Evolutionary conservation across 2,888 invertebrate species (phyloP), one percentile per base, ranked within the genome.

Genomic region (Lasioglossum leucozonium): DNA sequence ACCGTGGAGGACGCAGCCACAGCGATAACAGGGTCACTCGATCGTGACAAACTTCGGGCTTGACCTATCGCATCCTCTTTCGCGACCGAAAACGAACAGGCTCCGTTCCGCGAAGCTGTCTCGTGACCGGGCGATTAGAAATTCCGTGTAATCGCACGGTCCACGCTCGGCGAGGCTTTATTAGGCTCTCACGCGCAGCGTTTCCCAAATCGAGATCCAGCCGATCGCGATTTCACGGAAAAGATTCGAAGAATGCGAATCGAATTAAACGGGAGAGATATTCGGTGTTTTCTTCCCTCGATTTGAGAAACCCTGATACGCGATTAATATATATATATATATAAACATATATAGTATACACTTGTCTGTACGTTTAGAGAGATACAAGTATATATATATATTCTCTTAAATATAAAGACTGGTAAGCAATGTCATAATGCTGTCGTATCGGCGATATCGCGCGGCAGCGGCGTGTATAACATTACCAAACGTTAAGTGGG

Each of bases 61-160:
- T 77, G 79, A 85, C 88, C 93, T 93, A 93, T 93, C 93, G 91
- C 92, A 92, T 93, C 91, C 93, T 91, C 90, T 89, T 89, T 88
- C 79, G 65, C 83, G 81, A 77, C 79, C 82, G 79, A 84, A 67
- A 88, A 89, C 82, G 90, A 90, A 89, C 79, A 88, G 80, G 85
- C 67, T 37, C 34, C 11, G 37, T 87, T 85, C 80, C 82, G 80
- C 82, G 77, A 81, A 81, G 81, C 87, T 47, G 77, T 75, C 84
- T 91, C 86, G 87, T 86, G 86, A 91, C 87, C 82, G 79, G 72
- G 62, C 79, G 81, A 80, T 81, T 80, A 69, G 65, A 73, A 37
- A 47, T 78, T 47, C 65, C 65, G 74, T n/a, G 69, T 67, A 83
- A 73, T 81, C 79, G n/a, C n/a, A 75, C 76, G 75, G 65, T 72